These are phyloP conservation scores for Mesorhabditis spiculigera DNA, from an alignment of 2,888 invertebrate genomes.

Conservation along the genomic window DNA sequence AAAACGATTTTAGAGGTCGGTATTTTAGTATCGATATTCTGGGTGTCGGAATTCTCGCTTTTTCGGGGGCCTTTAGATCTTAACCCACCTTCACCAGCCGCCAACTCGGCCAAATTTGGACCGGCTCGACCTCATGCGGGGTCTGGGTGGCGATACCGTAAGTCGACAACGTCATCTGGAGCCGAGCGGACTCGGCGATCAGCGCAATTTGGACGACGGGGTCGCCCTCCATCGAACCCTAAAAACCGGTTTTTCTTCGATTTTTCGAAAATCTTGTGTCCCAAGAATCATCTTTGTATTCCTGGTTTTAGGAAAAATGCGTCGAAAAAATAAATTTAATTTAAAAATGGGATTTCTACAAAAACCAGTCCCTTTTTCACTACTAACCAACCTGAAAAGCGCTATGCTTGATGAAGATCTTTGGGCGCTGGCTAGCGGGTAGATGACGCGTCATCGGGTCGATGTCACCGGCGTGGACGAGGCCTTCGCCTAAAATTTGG, in stretches of 20 bases:
- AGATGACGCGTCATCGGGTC: constrained; percentile 91
- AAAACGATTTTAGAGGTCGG: too few relatives aligned
- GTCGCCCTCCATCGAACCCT: constrained; percentile 85
- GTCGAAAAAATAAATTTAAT: too few relatives aligned
- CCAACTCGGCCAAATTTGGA: constrained; percentile 85
- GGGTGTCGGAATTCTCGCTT: too few relatives aligned
- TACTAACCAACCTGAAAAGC: constrained; percentile 79
- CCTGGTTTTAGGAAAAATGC: too few relatives aligned
- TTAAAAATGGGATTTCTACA: too few relatives aligned
- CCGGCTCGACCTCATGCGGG: constrained; percentile 76
- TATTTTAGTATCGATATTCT: too few relatives aligned
- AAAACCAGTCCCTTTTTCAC: too few relatives aligned
- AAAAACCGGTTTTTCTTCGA: constrained; percentile 38
- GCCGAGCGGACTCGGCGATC: constrained; percentile 92
- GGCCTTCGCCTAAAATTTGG: constrained; percentile 38
- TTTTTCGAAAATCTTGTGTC: too few relatives aligned
- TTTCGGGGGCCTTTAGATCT: neutral
- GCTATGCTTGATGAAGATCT: constrained; percentile 86
- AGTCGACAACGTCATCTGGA: constrained; percentile 98
- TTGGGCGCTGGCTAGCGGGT: constrained; percentile 89
- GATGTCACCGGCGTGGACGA: constrained; percentile 78
- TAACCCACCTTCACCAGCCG: constrained; percentile 67
- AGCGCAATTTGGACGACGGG: constrained; percentile 95
- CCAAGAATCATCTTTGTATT: too few relatives aligned
- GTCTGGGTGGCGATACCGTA: constrained; percentile 99